phyloP scores from a whole-genome alignment of 2,797 vertebrate genomes.

The Toxotes lorentzi region DNA sequence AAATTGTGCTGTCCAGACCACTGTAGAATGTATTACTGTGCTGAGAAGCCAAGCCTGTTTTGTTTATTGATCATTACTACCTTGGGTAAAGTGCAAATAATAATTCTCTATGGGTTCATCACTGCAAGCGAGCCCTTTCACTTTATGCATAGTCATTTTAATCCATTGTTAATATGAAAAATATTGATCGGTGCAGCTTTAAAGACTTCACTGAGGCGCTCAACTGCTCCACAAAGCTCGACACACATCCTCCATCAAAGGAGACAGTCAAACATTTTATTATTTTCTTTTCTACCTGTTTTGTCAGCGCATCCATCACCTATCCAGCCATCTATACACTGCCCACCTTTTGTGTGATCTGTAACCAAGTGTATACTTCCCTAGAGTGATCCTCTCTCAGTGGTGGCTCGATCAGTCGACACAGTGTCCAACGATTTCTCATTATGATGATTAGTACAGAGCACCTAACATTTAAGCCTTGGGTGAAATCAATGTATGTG shows the following conservation, averaged over 20 bases:
- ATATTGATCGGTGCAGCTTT: slow-evolving; percentile 39
- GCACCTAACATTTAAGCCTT: slow-evolving; percentile 42
- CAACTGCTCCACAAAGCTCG: background rate
- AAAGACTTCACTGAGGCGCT: slow-evolving; percentile 23
- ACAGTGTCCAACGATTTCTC: slow-evolving; percentile 61
- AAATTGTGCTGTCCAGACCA: background rate
- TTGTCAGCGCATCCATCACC: slow-evolving; percentile 44
- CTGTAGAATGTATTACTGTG: background rate
- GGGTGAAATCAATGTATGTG: slow-evolving; percentile 44
- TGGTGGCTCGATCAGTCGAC: slow-evolving; percentile 30
- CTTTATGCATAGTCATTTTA: slow-evolving; percentile 8
- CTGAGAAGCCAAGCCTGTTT: background rate
- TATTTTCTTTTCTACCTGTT: slow-evolving; percentile 19
- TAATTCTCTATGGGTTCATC: background rate
- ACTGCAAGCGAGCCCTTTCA: background rate
- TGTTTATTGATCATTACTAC: background rate
- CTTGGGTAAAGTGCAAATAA: background rate
- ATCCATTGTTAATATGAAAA: slow-evolving; percentile 25
- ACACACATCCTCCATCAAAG: slow-evolving; percentile 49
- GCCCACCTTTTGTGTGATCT: background rate
- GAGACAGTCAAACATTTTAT: slow-evolving; percentile 16
- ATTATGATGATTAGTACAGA: slow-evolving; percentile 53
- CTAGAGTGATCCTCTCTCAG: background rate
- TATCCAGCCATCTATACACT: background rate
- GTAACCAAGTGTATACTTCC: slow-evolving; percentile 26